Conservation (phyloP, 2,113 vertebrate genomes). For the Pygathrix nemaeus region DNA sequence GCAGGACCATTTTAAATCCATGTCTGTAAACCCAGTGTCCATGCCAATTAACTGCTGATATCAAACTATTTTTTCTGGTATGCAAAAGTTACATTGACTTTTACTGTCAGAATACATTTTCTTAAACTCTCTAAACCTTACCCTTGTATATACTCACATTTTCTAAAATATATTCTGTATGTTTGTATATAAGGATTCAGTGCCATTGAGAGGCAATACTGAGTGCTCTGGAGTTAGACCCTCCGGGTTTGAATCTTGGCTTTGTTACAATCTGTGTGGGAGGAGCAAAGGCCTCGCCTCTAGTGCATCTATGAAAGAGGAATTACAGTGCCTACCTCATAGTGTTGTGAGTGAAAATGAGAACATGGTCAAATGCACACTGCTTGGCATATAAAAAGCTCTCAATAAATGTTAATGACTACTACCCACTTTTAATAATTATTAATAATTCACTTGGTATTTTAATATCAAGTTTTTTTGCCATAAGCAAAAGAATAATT, state of each 20-base stretch:
- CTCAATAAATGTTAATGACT: neutral
- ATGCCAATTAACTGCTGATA: neutral
- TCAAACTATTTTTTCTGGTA: neutral
- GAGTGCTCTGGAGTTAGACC: neutral
- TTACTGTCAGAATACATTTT: neutral
- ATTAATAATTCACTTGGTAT: neutral
- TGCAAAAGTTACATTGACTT: neutral
- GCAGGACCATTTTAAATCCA: neutral
- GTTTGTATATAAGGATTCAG: neutral
- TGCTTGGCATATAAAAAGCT: too few species aligned
- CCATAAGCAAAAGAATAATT: neutral
- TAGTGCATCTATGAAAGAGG: neutral
- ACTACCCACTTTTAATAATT: neutral
- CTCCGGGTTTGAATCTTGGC: neutral
- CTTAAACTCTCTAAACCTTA: neutral
- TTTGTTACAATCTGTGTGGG: neutral
- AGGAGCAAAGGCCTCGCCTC: neutral
- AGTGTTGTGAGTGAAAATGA: neutral
- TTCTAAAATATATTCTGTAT: neutral
- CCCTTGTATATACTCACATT: neutral
- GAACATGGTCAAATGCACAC: neutral
- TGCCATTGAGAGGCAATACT: neutral
- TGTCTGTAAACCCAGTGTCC: neutral
- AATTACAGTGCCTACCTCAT: neutral
- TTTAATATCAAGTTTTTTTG: neutral